Percentiles rank a stretch among this genome's conserved stretches.
These are phyloP conservation scores for Tetramorium parvispinum DNA, from an alignment of 1,140 invertebrate species.

Conservation along the genomic window DNA sequence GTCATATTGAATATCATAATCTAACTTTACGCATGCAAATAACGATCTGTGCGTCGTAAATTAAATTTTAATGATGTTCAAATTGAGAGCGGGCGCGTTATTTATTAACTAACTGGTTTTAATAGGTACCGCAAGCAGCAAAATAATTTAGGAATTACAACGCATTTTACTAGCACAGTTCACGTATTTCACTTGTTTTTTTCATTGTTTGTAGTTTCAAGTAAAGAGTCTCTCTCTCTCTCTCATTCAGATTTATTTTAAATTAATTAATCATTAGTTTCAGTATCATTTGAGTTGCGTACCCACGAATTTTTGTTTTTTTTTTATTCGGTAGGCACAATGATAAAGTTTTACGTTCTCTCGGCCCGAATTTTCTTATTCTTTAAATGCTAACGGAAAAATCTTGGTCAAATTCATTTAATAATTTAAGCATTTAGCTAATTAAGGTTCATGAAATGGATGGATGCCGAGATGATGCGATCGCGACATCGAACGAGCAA, in stretches of 20 bases:
- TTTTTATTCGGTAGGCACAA: not conserved
- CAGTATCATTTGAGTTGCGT: not conserved
- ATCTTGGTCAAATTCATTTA: not conserved
- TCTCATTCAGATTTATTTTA: not conserved
- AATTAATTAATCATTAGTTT: not conserved
- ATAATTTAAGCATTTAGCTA: slow-evolving; percentile 2
- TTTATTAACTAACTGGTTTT: slow-evolving; percentile 17
- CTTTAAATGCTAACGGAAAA: not conserved
- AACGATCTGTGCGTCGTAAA: not conserved
- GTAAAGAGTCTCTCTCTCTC: not conserved
- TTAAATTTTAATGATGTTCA: not conserved
- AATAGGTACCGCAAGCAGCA: not conserved
- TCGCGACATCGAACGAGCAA: slow-evolving; percentile 35
- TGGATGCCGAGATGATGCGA: not conserved
- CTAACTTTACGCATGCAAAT: not conserved
- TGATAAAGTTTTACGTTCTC: not conserved
- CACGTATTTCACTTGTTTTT: not conserved
- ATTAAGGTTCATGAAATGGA: slow-evolving; percentile 33
- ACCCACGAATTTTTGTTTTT: not conserved
- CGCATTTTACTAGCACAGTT: not conserved
- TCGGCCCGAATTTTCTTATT: not conserved
- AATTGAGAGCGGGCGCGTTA: not conserved
- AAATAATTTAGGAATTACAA: not conserved
- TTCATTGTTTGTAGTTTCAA: not conserved
- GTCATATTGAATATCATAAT: not conserved